Conservation (phyloP, 2,113 vertebrate species). For the Cynocephalus volans region DNA sequence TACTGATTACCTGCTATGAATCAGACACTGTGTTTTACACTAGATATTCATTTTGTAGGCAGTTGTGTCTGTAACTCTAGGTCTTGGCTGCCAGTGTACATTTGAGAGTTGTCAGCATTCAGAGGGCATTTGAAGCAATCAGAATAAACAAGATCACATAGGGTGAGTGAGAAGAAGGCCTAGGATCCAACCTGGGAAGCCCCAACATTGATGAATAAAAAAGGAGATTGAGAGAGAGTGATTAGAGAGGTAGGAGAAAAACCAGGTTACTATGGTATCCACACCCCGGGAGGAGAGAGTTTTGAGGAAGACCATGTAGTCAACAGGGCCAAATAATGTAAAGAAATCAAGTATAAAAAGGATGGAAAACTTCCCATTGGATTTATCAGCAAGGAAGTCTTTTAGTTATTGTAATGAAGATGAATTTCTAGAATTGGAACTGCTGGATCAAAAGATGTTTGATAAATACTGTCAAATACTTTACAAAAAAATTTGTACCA, state of each 20-base stretch:
- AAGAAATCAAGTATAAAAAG: background rate
- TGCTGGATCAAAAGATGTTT: background rate
- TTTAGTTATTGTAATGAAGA: slow-evolving; percentile 1
- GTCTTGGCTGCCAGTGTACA: background rate
- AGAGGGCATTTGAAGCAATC: background rate
- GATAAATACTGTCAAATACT: background rate
- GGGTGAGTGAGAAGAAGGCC: background rate
- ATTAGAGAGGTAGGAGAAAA: background rate
- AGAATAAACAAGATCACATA: background rate
- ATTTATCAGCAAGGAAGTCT: background rate
- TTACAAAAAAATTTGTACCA: background rate
- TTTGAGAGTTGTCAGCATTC: background rate
- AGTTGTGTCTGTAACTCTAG: background rate
- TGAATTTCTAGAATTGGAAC: slow-evolving; percentile 27
- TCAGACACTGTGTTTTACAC: background rate
- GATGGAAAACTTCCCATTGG: background rate
- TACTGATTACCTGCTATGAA: background rate
- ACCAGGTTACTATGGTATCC: background rate
- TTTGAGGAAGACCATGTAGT: background rate
- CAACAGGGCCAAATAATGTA: background rate
- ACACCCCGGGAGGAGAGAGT: background rate
- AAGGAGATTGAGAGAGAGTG: background rate
- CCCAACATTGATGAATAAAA: background rate
- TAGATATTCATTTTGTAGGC: background rate
- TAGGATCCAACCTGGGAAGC: background rate